Base-by-base conservation (phyloP, 2,113 vertebrate genomes). In the Peromyscus californicus region DNA sequence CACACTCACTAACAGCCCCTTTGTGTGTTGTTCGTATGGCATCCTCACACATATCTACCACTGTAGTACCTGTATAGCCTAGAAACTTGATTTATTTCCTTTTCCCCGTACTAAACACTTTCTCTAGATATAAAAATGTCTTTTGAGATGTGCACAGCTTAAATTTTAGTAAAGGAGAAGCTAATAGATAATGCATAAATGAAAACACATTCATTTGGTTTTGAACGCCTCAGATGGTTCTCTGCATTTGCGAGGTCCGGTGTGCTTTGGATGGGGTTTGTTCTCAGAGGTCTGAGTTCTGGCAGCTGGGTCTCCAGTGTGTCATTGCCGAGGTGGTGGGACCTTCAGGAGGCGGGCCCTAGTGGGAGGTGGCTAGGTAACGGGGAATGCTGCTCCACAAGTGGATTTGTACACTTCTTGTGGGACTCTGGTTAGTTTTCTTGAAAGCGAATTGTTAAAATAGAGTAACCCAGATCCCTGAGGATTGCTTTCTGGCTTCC, bases 101-200 rank as follows among this genome's bases (percentile, higher is more conserved):
- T 36, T 91, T 88, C 80, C 39, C 79, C 54, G 48, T 61, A 54
- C n/a, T 69, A 74, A 86, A 86, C 29, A 48, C 11, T 89, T 80
- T 7, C 39, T 89, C 61, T 74, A 82, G n/a, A 61, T 51, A 3
- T 78, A 57, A 89, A 89, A 96, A 83, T 39, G 9, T 67, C n/a
- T 80, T 91, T 94, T 78, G n/a, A 94, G 89, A 21, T 84, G 33
- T 92, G 89, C 3, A 12, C 45, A 51, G 36, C 7, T 85, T 59
- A 80, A 69, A 1, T 86, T 96, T 72, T 86, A 57, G 59, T 39
- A 89, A 88, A 90, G 72, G 36, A 78, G 82, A 92, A 61, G 33
- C 26, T 88, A 76, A 59, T 69, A 78, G 51, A 87, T 19, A 61
- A 26, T n/a, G 17, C n/a, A 39, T 45, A 80, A 85, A 89, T 76